Evolutionary conservation across 2,797 vertebrate species (phyloP), one percentile per base, ranked within the genome.

Genomic region (Cossypha heuglini): DNA sequence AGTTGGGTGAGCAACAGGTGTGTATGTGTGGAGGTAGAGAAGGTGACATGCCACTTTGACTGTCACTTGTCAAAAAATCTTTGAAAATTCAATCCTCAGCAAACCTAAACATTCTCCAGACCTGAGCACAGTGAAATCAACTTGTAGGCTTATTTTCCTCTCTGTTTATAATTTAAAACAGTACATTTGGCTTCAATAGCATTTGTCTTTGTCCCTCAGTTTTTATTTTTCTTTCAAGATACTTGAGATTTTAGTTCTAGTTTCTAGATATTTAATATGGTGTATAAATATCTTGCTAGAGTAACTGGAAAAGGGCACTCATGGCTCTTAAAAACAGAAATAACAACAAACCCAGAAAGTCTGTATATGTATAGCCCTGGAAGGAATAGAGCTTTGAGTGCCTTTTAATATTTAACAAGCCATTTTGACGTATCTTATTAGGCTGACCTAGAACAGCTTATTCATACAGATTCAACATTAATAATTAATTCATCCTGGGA

Each of bases 351-450:
- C 62, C 10, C 31, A 72, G 66, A 42, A 74, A 91, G 77, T 19
- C 11, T 89, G 16, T 57, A 48, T 84, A 83, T 9, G 1, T 84
- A 6, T 13, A 92, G 25, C 59, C 71, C 64, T 57, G 68, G 62
- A 91, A 83, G 86, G 51, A 86, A 67, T 25, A 83, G 33, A 73
- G 3, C 8, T 73, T 82, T 82, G 68, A 92, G 83, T 86, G 54
- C 28, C 49, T 62, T 80, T 96, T 76, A 96, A 94, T 94, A 95
- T 92, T 96, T 97, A 93, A 92, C 24, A 75, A 91, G 22, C 28
- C 42, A 48, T 74, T 91, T 93, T 75, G 84, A 75, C 2, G 0
- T 81, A 80, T 74, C 72, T 94, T 92, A 90, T 90, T 93, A 71
- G 45, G 43, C 22, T 94, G 76, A 80, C 66, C 33, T 84, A 87